phyloP scores from a whole-genome alignment of 2,888 invertebrate species.

The Lycaena phlaeas region DNA sequence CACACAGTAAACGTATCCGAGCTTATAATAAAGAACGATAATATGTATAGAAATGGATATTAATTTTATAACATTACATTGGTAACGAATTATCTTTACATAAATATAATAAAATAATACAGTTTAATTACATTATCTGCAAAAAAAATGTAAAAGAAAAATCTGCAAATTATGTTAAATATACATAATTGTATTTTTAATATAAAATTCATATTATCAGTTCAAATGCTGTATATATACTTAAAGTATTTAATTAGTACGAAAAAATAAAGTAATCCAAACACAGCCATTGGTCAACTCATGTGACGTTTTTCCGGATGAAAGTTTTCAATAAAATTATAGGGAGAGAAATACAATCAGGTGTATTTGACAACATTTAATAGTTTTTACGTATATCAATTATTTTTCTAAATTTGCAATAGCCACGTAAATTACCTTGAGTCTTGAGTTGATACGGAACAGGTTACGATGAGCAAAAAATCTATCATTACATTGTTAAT shows the following conservation, averaged over 20 bases:
- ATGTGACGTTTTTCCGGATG: not conserved
- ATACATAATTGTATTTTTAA: too few species aligned
- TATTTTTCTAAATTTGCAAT: not conserved
- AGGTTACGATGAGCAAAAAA: conserved; percentile 19
- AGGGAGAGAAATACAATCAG: too few species aligned
- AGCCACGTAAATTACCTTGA: conserved; percentile 14
- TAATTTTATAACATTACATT: too few species aligned
- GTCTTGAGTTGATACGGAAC: conserved; percentile 19
- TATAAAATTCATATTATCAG: too few species aligned
- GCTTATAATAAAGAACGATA: conserved; percentile 11
- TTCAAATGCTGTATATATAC: not conserved
- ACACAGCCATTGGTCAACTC: not conserved
- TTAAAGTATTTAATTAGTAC: not conserved
- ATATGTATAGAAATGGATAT: too few species aligned
- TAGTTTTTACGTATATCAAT: not conserved
- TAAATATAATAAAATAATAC: too few species aligned
- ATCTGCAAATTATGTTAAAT: too few species aligned
- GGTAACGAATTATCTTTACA: too few species aligned
- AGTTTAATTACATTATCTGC: too few species aligned
- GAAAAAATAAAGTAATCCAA: not conserved
- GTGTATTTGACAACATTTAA: too few species aligned
- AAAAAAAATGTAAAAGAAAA: too few species aligned
- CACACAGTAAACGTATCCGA: conserved; percentile 18
- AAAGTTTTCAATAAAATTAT: too few species aligned
- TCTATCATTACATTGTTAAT: conserved; percentile 16